These are phyloP conservation scores for Ectropis grisescens DNA, from an alignment of 1,140 invertebrate genomes.

Conservation along the genomic window DNA sequence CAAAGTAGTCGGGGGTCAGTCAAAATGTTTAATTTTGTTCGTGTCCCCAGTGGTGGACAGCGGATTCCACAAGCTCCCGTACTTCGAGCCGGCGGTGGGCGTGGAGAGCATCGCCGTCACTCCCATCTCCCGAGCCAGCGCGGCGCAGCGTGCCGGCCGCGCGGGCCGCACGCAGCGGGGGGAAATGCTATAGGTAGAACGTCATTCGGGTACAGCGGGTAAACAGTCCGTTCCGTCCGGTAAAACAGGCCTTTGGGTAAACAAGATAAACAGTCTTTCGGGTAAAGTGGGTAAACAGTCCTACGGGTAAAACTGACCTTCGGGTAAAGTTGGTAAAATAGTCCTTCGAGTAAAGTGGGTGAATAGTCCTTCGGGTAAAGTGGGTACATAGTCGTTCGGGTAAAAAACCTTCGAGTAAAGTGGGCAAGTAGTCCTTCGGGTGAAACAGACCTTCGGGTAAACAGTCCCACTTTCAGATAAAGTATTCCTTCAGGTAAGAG, in stretches of 20 bases:
- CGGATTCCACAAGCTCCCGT: conserved; percentile 97
- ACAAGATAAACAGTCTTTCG: too few relatives aligned
- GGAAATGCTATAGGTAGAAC: conserved; percentile 86
- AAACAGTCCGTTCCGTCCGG: too few relatives aligned
- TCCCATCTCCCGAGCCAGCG: conserved; percentile 90
- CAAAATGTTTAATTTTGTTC: too few relatives aligned
- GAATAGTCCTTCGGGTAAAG: background rate
- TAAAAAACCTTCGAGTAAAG: too few relatives aligned
- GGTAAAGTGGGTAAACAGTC: too few relatives aligned
- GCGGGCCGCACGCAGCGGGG: conserved; percentile 88
- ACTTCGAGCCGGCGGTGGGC: conserved; percentile 87
- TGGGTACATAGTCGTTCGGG: background rate
- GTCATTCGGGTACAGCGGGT: background rate
- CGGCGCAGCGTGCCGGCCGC: conserved; percentile 91
- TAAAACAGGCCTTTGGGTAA: too few relatives aligned
- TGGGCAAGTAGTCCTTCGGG: too few relatives aligned
- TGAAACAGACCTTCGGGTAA: too few relatives aligned
- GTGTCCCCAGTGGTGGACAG: conserved; percentile 93
- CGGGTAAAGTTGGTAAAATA: background rate
- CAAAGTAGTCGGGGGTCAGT: too few relatives aligned
- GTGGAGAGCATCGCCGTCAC: conserved; percentile 89
- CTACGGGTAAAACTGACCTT: too few relatives aligned
- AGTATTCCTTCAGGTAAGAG: too few relatives aligned
- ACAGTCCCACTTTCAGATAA: too few relatives aligned
- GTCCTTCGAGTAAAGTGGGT: background rate